Evolutionary conservation across 2,888 invertebrate species (phyloP).

Genomic region (Mesoligia furuncula): DNA sequence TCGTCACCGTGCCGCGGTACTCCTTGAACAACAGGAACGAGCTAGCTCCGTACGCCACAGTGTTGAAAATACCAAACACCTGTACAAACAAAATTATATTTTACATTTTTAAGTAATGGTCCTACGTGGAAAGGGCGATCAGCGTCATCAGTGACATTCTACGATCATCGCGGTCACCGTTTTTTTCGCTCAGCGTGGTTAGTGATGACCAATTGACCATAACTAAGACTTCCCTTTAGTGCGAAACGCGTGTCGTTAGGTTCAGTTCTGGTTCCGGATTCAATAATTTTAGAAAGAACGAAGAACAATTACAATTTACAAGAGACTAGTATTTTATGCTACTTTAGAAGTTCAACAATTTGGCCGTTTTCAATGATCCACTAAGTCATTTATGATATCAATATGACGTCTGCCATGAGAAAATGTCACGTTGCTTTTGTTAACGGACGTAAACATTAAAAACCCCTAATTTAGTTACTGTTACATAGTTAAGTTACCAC

Average conservation of each 20-base stretch:
- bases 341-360: background rate
- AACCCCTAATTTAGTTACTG: constrained; percentile 1
- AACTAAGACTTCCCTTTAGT: background rate
- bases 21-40: constrained; percentile 94
- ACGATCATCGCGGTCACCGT: background rate
- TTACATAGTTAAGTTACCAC: constrained; percentile 5
- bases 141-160: background rate
- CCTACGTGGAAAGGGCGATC: background rate
- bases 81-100: constrained; percentile 79
- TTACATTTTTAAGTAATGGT: constrained; percentile 5
- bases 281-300: background rate
- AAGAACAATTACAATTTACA: background rate
- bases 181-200: background rate
- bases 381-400: background rate
- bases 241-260: background rate
- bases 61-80: constrained; percentile 96
- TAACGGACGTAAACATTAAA: constrained; percentile 14
- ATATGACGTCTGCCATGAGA: background rate
- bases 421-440: background rate
- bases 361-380: background rate
- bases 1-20: constrained; percentile 88
- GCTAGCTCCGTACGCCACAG: constrained; percentile 94
- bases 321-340: background rate
- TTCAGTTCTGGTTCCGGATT: background rate
- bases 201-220: background rate